phyloP scores from a whole-genome alignment of 1,140 invertebrate genomes.

The Cotesia glomerata region DNA sequence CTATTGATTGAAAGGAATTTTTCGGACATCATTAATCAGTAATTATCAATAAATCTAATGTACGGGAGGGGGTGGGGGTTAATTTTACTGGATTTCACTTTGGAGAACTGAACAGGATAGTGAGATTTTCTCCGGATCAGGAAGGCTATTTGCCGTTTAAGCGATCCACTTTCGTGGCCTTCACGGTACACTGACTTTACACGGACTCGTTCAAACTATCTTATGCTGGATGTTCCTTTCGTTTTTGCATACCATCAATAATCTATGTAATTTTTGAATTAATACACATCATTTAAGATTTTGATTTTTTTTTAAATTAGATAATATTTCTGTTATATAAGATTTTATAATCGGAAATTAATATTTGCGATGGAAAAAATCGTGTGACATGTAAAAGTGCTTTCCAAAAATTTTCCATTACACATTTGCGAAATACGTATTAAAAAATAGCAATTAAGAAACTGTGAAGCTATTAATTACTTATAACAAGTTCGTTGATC shows the following conservation, averaged over 20 bases:
- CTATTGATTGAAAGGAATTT: neutral
- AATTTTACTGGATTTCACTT: slow-evolving; percentile 31
- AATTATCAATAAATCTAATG: neutral
- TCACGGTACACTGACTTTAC: slow-evolving; percentile 34
- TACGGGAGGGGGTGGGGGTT: neutral
- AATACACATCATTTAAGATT: neutral
- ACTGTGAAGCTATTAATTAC: no score
- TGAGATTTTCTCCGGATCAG: slow-evolving; percentile 53
- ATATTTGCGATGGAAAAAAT: no score
- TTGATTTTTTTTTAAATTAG: no score
- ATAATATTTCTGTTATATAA: no score
- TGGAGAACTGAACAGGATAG: slow-evolving; percentile 3
- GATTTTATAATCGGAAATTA: no score
- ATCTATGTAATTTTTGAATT: neutral
- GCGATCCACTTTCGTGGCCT: slow-evolving; percentile 53
- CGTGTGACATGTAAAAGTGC: no score
- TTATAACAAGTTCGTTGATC: neutral
- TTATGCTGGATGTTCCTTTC: slow-evolving; percentile 2
- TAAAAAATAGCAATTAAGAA: no score
- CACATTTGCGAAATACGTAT: no score
- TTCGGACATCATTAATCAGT: neutral
- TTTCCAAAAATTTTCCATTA: no score
- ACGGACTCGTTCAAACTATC: neutral
- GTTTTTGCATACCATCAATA: slow-evolving; percentile 7
- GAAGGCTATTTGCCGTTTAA: slow-evolving; percentile 37